Evolutionary conservation across 2,888 invertebrate genomes (phyloP), one percentile per base, ranked within the genome.

Genomic region (Pristionchus mayeri): DNA sequence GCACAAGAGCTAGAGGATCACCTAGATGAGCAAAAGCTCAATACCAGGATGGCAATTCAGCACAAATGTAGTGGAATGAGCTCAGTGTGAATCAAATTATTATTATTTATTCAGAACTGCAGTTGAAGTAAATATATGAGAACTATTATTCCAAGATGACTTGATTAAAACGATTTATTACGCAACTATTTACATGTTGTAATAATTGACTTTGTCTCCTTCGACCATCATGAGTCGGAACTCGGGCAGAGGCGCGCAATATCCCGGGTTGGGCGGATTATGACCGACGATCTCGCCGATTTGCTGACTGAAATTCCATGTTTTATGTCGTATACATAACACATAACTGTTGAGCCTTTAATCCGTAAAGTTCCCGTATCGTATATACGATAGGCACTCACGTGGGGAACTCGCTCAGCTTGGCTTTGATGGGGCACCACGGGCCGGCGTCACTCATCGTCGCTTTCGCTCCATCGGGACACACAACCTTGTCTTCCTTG

Each of bases 381-480:
- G n/a, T n/a, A 27, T 40, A 34, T 18, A 3, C 18, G 71, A 40
- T 21, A 40, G 1, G 37, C 7, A 71, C 71, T 71, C 21, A 76
- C 76, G 0, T 6, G 1, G 76, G 76, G 0, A 50, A 4, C 27
- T 50, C 50, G 24, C n/a, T 30, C 9, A 37, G 3, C 37, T 76
- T 44, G 18, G 76, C 48, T 9, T 18, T 2, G 30, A 76, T 48
- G 2, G 76, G 50, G 24, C 76, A 76, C 76, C 44, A 44, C 27
- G 76, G 50, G 11, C 44, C 48, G 48, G 76, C 76, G n/a, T 50
- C 76, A 9, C 24, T 50, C 44, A 37, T 48, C 3, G 21, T 50
- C 24, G 76, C 48, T 27, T 44, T 76, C 0, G 50, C 44, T 76
- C 76, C 76, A 7, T 76, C 76, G 24, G 76, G 76, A 7, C 76